Evolutionary conservation across 2,113 vertebrate species (phyloP).

Genomic region (Quiscalus mexicanus): DNA sequence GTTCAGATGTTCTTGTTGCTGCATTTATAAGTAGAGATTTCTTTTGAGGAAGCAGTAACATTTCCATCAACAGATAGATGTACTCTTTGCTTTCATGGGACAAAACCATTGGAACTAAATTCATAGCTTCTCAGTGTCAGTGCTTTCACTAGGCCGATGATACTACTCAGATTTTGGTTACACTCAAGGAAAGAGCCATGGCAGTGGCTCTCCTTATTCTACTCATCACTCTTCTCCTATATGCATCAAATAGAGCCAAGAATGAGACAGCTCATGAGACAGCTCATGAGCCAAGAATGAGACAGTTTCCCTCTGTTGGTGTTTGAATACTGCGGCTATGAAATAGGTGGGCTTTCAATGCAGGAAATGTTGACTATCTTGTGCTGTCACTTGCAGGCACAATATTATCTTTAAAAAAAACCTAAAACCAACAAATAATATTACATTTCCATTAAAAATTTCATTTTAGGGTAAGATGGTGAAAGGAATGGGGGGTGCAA

Average conservation of each 20-base stretch:
- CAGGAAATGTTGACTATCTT: not conserved
- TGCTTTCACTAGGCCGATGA: not conserved
- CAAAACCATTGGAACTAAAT: not conserved
- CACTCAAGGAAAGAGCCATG: not conserved
- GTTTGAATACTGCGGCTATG: not conserved
- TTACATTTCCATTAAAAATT: not conserved
- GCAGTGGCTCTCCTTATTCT: not conserved
- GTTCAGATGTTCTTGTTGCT: not conserved
- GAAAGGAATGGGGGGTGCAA: slow-evolving; percentile 98
- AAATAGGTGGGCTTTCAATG: not conserved
- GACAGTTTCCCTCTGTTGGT: not conserved
- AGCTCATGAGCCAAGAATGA: not conserved
- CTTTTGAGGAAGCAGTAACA: not conserved
- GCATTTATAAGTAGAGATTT: not conserved
- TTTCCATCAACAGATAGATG: not conserved
- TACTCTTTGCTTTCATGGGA: not conserved
- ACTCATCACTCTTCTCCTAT: not conserved
- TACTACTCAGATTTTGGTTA: not conserved
- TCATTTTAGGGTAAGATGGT: slow-evolving; percentile 93
- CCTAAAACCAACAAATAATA: not conserved
- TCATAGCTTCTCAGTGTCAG: not conserved
- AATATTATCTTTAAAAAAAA: not conserved
- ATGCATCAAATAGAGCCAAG: not conserved
- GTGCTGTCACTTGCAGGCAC: not conserved
- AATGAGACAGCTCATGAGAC: not conserved